Conservation (phyloP, 2,113 vertebrate genomes). For the Crotalus tigris region DNA sequence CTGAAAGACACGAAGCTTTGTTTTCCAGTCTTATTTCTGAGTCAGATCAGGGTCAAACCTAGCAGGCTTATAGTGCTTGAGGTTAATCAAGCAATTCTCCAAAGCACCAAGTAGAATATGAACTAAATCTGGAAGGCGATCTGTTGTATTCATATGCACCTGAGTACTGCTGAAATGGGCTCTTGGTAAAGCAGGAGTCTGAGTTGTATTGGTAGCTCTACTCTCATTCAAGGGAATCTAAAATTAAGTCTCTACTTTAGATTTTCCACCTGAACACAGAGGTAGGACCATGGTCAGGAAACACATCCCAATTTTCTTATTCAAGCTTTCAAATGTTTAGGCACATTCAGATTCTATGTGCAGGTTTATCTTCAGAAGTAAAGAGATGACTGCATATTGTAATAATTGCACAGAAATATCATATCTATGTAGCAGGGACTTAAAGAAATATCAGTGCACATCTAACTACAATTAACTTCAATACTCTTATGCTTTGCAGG, state of each 20-base stretch:
- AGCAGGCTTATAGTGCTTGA: neutral
- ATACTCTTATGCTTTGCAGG: neutral
- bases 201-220: neutral
- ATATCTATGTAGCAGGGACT: neutral
- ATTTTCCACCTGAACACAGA: neutral
- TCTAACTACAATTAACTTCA: neutral
- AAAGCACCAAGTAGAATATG: neutral
- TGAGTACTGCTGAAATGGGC: neutral
- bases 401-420: neutral
- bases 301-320: neutral
- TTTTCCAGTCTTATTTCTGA: neutral
- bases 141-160: neutral
- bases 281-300: neutral
- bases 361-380: neutral
- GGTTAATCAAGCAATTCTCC: neutral
- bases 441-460: neutral
- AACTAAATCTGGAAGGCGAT: neutral
- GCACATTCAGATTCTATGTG: neutral
- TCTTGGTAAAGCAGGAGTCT: neutral
- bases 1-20: neutral
- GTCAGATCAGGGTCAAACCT: neutral
- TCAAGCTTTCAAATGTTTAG: neutral
- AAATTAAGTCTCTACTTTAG: neutral
- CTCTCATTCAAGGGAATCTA: neutral
- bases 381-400: neutral